phyloP scores from a whole-genome alignment of 2,888 invertebrate genomes.

The Patella depressa region DNA sequence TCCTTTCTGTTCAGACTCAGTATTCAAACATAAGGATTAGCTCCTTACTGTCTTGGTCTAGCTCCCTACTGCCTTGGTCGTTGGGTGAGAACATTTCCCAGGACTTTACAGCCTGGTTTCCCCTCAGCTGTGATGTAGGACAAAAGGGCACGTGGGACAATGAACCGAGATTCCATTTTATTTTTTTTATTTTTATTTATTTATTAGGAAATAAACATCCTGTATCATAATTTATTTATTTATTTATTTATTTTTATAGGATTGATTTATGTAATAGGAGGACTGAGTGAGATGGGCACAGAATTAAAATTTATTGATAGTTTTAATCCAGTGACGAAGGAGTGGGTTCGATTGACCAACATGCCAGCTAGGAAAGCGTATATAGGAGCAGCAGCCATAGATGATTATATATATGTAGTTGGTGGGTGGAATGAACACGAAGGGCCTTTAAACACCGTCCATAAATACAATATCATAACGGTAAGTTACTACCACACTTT shows the following conservation, averaged over 20 bases:
- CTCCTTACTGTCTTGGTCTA: no score
- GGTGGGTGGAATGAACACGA: constrained; percentile 89
- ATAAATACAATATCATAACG: constrained; percentile 85
- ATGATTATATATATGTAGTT: constrained; percentile 85
- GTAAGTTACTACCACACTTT: constrained; percentile 70
- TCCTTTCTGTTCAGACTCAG: no score
- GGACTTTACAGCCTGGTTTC: no score
- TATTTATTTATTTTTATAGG: constrained; percentile 73
- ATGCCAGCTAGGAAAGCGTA: constrained; percentile 88
- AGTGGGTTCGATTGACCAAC: constrained; percentile 83
- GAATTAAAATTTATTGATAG: constrained; percentile 61
- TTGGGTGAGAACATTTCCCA: no score
- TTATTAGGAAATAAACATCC: no score
- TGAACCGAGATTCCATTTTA: no score
- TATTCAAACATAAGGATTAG: no score
- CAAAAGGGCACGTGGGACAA: no score
- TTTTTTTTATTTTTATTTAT: no score
- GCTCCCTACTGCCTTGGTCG: no score
- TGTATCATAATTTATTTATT: not conserved
- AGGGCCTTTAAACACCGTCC: constrained; percentile 84
- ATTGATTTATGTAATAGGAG: constrained; percentile 91
- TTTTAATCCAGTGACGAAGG: constrained; percentile 80
- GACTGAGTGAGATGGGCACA: constrained; percentile 73
- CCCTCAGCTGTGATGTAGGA: no score
- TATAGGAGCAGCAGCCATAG: constrained; percentile 88